These are phyloP conservation scores for Pollenia griseotomentosa DNA, from an alignment of 2,888 invertebrate genomes.

Conservation along the genomic window DNA sequence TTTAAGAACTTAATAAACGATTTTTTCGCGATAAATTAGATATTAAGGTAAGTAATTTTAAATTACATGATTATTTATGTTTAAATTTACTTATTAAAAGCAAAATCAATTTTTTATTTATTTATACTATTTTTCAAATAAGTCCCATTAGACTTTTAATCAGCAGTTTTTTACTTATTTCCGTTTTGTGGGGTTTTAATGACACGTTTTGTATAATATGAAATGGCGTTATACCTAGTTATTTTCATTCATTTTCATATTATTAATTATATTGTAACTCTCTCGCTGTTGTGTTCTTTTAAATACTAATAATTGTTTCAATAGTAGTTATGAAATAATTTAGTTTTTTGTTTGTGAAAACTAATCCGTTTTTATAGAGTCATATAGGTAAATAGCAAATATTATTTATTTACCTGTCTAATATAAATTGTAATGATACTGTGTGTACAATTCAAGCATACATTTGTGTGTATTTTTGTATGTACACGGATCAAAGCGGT, in stretches of 20 bases:
- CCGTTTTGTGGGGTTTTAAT: no score
- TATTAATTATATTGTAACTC: slow-evolving; percentile 7
- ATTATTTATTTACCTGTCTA: slow-evolving; percentile 32
- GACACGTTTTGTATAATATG: neutral
- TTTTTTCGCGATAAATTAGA: no score
- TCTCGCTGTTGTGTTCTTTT: neutral
- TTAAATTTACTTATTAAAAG: no score
- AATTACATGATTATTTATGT: no score
- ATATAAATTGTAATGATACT: slow-evolving; percentile 27
- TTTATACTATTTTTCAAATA: no score
- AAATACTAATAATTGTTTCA: neutral
- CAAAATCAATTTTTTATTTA: no score
- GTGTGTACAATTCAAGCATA: neutral
- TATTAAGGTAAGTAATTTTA: no score
- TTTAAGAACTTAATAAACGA: no score
- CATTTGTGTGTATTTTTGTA: no score
- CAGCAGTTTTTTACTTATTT: no score
- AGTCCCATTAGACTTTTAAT: no score
- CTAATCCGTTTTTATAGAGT: slow-evolving; percentile 4
- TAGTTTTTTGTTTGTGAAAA: slow-evolving; percentile 6
- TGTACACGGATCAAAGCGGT: no score
- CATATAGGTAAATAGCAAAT: slow-evolving; percentile 22
- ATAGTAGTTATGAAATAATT: neutral
- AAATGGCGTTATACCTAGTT: neutral
- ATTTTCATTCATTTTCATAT: neutral